phyloP scores from a whole-genome alignment of 1,140 invertebrate genomes.

The Trinorchestia longiramus region DNA sequence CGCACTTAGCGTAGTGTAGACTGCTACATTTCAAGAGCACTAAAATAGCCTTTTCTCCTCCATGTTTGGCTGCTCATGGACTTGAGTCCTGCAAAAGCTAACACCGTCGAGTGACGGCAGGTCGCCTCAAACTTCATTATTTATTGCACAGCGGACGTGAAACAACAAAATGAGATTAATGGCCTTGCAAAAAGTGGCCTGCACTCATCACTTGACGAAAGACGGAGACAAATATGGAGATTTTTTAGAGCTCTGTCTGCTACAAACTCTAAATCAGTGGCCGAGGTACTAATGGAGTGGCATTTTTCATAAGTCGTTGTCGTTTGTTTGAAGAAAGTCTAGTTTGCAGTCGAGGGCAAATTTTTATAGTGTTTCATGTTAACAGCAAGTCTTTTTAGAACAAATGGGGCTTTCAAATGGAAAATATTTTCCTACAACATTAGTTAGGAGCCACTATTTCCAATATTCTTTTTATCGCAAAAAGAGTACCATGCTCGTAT shows the following conservation, averaged over 20 bases:
- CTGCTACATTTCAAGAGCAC: not conserved
- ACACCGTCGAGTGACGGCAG: not conserved
- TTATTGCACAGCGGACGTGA: not conserved
- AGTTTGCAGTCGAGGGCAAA: not conserved
- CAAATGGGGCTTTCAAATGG: not conserved
- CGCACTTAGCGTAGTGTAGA: not conserved
- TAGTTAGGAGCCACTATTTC: no score
- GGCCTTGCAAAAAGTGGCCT: not conserved
- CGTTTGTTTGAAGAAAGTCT: not conserved
- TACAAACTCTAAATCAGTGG: not conserved
- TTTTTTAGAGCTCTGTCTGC: not conserved
- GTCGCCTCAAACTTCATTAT: not conserved
- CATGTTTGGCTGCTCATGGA: not conserved
- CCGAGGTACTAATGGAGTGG: not conserved
- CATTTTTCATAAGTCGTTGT: not conserved
- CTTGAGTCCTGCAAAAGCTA: not conserved
- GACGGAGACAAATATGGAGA: not conserved
- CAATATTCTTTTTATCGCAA: no score
- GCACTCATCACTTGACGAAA: not conserved
- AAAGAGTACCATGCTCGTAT: no score
- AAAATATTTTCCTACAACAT: no score
- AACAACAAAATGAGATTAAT: constrained; percentile 36
- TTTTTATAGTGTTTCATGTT: not conserved
- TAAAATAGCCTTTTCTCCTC: not conserved
- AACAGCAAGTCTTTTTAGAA: not conserved